Evolutionary conservation across 2,888 invertebrate genomes (phyloP).

Genomic region (Lasiommata megera): DNA sequence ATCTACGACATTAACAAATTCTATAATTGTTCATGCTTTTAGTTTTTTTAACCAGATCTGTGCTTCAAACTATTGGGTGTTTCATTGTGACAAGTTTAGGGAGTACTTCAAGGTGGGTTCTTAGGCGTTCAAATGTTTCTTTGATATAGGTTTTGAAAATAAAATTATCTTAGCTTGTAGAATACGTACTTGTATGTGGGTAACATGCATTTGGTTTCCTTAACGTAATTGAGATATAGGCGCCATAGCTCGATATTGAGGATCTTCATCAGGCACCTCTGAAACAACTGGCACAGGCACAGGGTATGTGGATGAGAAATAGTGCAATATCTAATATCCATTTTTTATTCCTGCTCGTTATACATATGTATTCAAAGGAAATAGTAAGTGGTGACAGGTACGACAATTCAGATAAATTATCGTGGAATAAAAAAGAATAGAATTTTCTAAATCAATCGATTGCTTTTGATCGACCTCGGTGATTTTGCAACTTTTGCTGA

Average conservation of each 20-base stretch:
- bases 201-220: conserved; percentile 97
- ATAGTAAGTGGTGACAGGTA: too few species aligned
- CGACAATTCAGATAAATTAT: too few species aligned
- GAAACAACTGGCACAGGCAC: conserved; percentile 88
- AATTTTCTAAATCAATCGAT: too few species aligned
- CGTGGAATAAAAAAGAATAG: too few species aligned
- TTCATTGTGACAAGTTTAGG: background rate
- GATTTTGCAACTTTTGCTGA: too few species aligned
- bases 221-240: conserved; percentile 97
- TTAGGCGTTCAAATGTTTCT: background rate
- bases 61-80: background rate
- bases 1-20: too few species aligned
- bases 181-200: conserved; percentile 93
- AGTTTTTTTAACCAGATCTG: too few species aligned
- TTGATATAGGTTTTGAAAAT: background rate
- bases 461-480: too few species aligned
- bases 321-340: background rate
- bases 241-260: conserved; percentile 99
- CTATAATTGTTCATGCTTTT: too few species aligned
- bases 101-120: background rate
- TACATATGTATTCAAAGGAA: too few species aligned
- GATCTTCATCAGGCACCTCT: conserved; percentile 98
- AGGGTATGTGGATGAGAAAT: conserved; percentile 15
- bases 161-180: background rate
- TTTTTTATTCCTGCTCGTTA: background rate